Evolutionary conservation across 2,113 vertebrate genomes (phyloP).

Genomic region (Edolisoma coerulescens): DNA sequence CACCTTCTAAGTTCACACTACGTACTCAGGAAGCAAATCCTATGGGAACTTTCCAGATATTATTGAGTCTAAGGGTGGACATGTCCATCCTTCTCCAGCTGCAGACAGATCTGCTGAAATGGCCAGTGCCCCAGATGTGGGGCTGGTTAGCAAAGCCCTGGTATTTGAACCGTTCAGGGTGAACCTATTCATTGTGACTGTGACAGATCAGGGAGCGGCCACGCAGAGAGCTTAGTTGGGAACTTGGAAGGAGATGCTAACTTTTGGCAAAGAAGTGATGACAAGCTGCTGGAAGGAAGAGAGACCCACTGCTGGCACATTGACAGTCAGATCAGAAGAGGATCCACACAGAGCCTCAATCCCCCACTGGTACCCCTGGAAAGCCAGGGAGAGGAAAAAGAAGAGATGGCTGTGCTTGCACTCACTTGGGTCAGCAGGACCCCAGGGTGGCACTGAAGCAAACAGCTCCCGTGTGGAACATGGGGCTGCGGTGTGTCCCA

Average conservation of each 20-base stretch:
- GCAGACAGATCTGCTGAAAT: background rate
- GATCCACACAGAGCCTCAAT: background rate
- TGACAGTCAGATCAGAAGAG: background rate
- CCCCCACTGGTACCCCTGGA: background rate
- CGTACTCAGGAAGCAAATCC: constrained; percentile 55
- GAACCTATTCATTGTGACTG: background rate
- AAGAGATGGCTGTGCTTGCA: background rate
- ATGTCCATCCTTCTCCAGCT: background rate
- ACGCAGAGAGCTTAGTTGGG: background rate
- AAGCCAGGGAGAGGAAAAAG: background rate
- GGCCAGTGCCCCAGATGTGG: background rate
- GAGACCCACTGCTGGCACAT: background rate
- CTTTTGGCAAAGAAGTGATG: background rate
- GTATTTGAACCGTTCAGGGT: background rate
- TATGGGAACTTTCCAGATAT: constrained; percentile 54
- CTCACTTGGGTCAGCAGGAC: constrained; percentile 66
- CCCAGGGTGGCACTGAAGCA: constrained; percentile 36
- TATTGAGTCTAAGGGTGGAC: background rate
- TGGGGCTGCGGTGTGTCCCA: background rate
- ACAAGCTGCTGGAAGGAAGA: background rate
- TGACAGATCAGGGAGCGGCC: background rate
- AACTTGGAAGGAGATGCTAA: background rate
- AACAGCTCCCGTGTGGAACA: constrained; percentile 54
- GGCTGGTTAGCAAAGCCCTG: background rate
- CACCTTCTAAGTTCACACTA: constrained; percentile 43